These are phyloP conservation scores for Pocillopora meandrina DNA, from an alignment of 92 coral and sea anemone genomes.

Conservation along the genomic window DNA sequence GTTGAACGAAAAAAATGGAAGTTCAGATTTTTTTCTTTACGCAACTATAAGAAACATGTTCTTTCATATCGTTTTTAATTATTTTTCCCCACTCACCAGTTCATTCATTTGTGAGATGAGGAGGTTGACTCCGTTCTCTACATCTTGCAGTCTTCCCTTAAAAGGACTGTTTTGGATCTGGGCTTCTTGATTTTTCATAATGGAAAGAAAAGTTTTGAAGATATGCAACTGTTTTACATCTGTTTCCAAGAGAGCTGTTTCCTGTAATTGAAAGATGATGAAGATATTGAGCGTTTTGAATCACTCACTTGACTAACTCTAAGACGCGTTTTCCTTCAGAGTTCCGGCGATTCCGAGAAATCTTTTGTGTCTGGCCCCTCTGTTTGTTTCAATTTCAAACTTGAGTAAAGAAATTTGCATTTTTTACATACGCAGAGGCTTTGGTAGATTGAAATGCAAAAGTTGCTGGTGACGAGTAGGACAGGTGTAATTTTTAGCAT, in stretches of 20 bases:
- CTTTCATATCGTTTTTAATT: background rate
- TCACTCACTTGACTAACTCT: background rate
- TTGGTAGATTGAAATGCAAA: background rate
- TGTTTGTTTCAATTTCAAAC: slow-evolving; percentile 24
- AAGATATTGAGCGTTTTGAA: background rate
- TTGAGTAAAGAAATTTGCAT: slow-evolving; percentile 18
- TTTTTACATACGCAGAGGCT: background rate
- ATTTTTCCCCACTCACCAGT: slow-evolving; percentile 19
- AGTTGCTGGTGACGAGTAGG: background rate
- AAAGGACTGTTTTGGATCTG: slow-evolving; percentile 26
- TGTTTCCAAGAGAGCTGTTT: slow-evolving; percentile 39
- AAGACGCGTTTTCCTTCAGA: background rate
- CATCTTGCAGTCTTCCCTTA: background rate
- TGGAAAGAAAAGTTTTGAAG: slow-evolving; percentile 24
- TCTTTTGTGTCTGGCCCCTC: background rate
- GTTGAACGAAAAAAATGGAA: no score
- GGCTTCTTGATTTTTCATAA: slow-evolving; percentile 27
- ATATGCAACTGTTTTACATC: slow-evolving; percentile 18
- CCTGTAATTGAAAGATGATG: slow-evolving; percentile 19
- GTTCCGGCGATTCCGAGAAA: slow-evolving; percentile 32
- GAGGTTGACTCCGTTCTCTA: background rate
- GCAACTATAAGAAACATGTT: background rate
- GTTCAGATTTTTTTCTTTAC: no score
- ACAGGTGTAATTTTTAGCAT: background rate
- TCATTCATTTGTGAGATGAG: background rate